A percentile compares a stretch with the other conserved stretches of the same genome.
These are phyloP conservation scores for Ormyrus nitidulus DNA, from an alignment of 2,888 invertebrate genomes.

Conservation along the genomic window DNA sequence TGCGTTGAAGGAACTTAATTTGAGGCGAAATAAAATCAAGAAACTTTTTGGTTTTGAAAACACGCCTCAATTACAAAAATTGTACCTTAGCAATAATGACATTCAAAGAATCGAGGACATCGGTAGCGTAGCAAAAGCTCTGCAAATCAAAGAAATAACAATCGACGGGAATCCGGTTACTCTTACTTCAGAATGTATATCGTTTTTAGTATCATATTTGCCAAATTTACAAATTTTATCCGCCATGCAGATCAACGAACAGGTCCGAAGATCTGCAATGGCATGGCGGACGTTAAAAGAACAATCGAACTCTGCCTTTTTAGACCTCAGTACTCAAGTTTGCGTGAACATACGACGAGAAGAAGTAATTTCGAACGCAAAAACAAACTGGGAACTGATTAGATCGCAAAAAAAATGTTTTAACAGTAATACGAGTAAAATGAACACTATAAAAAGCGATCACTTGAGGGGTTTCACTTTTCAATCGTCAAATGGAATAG, in stretches of 20 bases:
- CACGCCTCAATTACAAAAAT: slow-evolving; percentile 84
- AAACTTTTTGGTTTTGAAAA: slow-evolving; percentile 89
- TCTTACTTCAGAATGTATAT: slow-evolving; percentile 87
- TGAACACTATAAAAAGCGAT: slow-evolving; percentile 61
- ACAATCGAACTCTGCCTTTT: slow-evolving; percentile 82
- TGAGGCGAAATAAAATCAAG: slow-evolving; percentile 89
- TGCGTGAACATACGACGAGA: slow-evolving; percentile 82
- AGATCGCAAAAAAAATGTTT: slow-evolving; percentile 83
- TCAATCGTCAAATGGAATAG: slow-evolving; percentile 65
- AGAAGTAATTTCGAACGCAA: slow-evolving; percentile 89
- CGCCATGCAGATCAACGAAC: slow-evolving; percentile 87
- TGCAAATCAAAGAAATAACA: slow-evolving; percentile 87
- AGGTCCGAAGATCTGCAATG: slow-evolving; percentile 86
- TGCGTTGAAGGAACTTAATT: slow-evolving; percentile 90
- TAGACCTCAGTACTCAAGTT: slow-evolving; percentile 80
- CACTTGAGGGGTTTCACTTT: slow-evolving; percentile 63
- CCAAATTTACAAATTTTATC: slow-evolving; percentile 85
- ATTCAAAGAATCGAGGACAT: slow-evolving; percentile 90
- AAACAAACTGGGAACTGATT: slow-evolving; percentile 90
- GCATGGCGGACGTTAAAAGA: slow-evolving; percentile 89
- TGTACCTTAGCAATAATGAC: slow-evolving; percentile 90
- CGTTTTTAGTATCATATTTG: slow-evolving; percentile 88
- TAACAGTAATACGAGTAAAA: slow-evolving; percentile 63
- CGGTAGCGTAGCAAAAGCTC: slow-evolving; percentile 86
- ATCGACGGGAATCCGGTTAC: slow-evolving; percentile 92